Evolutionary conservation across 1,140 invertebrate genomes (phyloP), one percentile per base, ranked within the genome.

Genomic region (Drosophila virilis): DNA sequence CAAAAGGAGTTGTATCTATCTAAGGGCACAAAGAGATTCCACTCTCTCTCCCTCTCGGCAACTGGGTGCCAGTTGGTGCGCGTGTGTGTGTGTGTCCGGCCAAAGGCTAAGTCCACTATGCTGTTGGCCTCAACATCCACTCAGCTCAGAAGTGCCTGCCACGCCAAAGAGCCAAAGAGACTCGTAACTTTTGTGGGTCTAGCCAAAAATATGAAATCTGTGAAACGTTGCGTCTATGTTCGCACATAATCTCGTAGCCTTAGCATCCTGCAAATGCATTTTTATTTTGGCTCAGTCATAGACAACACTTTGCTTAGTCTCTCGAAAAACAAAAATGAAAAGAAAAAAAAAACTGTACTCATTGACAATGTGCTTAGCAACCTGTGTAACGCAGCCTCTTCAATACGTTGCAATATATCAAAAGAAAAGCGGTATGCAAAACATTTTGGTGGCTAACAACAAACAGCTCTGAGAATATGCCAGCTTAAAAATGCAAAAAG

Each of bases 301-400:
- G 9, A 32, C 13, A 46, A 43, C 32, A 45, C 57, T 54, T 22
- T 17, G 35, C 32, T 35, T 17, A 55, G 35, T 55, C n/a, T 43
- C n/a, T 45, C 28, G 9, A 33, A 58, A 33, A 38, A 38, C 5
- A 6, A 40, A 32, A 38, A 37, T 50, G 37, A 40, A 48, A 32
- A 10, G 37, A 51, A 62, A 40, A 38, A 38, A 17, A 45, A 52
- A 35, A 1, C 50, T 65, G 10, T 45, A 42, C 46, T 46, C 22
- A 51, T 52, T 64, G 15, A 48, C 38, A 45, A 48, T 48, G 15
- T 73, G 58, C 51, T 59, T 55, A 89, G 90, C 90, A 90, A 89
- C 90, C 83, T 77, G 90, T 91, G 83, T 90, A 91, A 85, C 86
- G 90, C 78, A 91, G 90, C 74, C 80, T 91, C 57, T 77, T 79